These are phyloP conservation scores for Brachionus angularis DNA, from an alignment of 1,140 invertebrate genomes.

Conservation along the genomic window DNA sequence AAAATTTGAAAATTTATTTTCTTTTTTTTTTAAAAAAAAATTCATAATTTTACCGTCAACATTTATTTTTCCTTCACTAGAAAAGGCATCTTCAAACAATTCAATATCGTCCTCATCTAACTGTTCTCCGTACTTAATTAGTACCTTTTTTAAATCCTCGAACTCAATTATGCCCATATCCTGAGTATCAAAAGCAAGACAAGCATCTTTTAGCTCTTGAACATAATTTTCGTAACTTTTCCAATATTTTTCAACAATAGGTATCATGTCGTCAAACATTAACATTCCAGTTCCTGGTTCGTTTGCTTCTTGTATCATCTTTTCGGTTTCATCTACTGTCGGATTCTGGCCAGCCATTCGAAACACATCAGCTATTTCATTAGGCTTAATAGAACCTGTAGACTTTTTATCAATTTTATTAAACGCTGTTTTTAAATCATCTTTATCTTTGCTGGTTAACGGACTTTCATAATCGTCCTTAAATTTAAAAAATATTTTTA, in stretches of 20 bases:
- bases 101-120: conserved; percentile 36
- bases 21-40: not conserved
- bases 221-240: conserved; percentile 34
- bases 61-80: conserved; percentile 22
- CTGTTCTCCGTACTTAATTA: conserved; percentile 39
- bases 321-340: conserved; percentile 26
- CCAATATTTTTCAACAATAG: conserved; percentile 37
- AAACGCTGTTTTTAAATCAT: conserved; percentile 33
- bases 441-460: no score
- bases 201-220: conserved; percentile 20
- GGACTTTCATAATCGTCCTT: no score
- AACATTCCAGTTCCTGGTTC: conserved; percentile 42
- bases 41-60: conserved; percentile 31
- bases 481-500: no score
- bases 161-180: conserved; percentile 34
- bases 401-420: conserved; percentile 26
- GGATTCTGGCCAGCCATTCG: conserved; percentile 42
- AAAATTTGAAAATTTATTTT: not conserved
- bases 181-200: conserved; percentile 27
- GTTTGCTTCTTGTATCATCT: conserved; percentile 25
- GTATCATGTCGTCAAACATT: conserved; percentile 35
- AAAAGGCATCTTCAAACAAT: conserved; percentile 6
- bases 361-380: conserved; percentile 41
- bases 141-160: conserved; percentile 16
- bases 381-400: conserved; percentile 10